Conservation (phyloP, 2,888 invertebrate genomes). For the Cataglyphis albicans region DNA sequence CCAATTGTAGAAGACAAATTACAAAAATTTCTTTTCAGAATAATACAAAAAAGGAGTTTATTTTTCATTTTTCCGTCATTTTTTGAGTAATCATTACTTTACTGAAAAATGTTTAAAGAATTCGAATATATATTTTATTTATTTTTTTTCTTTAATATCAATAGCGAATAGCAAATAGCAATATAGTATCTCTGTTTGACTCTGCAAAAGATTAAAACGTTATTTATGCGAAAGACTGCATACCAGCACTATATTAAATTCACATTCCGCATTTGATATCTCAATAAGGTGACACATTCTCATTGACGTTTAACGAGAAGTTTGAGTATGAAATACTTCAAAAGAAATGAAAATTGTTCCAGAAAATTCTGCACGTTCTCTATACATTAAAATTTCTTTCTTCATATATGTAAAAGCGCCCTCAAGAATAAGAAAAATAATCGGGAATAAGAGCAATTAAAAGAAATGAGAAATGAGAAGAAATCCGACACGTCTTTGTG, state of each 20-base stretch:
- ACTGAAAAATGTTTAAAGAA: neutral
- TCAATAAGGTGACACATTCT: constrained; percentile 3
- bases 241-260: neutral
- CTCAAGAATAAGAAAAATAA: neutral
- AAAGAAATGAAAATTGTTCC: neutral
- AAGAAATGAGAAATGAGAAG: constrained; percentile 24
- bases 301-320: neutral
- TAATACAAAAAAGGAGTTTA: neutral
- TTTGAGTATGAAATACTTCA: neutral
- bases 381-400: neutral
- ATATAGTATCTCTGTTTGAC: neutral
- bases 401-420: neutral
- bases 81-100: neutral
- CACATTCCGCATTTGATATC: constrained; percentile 6
- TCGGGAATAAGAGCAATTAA: constrained; percentile 10
- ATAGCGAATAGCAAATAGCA: neutral
- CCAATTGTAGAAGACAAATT: constrained; percentile 56
- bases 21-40: neutral
- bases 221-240: neutral
- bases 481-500: constrained; percentile 8
- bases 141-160: neutral
- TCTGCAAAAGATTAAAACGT: neutral
- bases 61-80: neutral
- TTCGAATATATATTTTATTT: neutral
- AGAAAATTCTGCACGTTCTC: constrained; percentile 9